Conservation (phyloP, 1,140 invertebrate species). For the Lepidurus packardi region DNA sequence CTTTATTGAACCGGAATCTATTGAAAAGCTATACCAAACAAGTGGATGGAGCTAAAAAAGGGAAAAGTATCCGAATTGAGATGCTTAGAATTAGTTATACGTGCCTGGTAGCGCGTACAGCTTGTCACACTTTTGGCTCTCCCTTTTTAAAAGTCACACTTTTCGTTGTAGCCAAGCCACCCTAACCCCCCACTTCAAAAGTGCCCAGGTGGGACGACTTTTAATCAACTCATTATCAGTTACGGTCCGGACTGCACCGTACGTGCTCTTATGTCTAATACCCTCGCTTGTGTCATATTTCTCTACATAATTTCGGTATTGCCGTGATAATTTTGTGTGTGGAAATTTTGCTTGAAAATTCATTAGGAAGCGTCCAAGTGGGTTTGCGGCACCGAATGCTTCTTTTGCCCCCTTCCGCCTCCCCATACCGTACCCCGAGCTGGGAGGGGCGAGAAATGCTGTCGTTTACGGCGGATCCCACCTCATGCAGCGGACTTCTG, state of each 20-base stretch:
- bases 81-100: neutral
- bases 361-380: neutral
- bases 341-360: neutral
- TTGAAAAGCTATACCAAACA: neutral
- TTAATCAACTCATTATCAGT: constrained; percentile 6
- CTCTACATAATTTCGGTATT: neutral
- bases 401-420: neutral
- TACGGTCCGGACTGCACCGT: neutral
- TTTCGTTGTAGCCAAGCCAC: neutral
- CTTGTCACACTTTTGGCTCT: constrained; percentile 8
- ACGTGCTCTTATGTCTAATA: neutral
- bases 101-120: neutral
- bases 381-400: constrained; percentile 6
- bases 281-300: neutral
- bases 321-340: neutral
- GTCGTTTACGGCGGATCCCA: neutral
- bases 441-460: constrained; percentile 9
- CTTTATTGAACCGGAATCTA: neutral
- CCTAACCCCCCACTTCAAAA: neutral
- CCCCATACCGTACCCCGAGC: neutral
- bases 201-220: neutral
- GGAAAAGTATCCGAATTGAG: neutral
- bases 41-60: neutral
- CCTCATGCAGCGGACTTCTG: constrained; percentile 36
- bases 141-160: neutral